Evolutionary conservation across 2,888 invertebrate genomes (phyloP).

Genomic region (Ormyrus pomaceus): DNA sequence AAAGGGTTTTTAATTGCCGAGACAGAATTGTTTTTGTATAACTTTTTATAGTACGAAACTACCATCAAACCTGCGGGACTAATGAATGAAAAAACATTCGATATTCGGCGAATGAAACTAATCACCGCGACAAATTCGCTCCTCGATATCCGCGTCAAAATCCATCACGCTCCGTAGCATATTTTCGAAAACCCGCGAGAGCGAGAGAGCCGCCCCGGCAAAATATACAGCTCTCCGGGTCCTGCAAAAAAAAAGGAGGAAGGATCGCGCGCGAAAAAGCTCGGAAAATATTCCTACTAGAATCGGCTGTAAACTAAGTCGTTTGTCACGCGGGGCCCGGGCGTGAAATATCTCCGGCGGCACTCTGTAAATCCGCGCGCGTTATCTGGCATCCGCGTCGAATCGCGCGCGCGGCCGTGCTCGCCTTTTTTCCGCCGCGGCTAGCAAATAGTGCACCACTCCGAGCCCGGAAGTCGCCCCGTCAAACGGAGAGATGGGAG

Average conservation of each 20-base stretch:
- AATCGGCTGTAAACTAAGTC: conserved; percentile 42
- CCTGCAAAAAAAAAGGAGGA: background rate
- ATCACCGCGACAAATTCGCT: no score
- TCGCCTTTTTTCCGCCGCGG: background rate
- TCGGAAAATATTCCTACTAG: background rate
- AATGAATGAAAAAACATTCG: no score
- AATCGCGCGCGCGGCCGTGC: background rate
- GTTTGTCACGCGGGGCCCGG: conserved; percentile 22
- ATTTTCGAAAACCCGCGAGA: conserved; percentile 21
- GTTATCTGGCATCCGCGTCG: conserved; percentile 24
- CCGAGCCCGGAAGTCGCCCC: background rate
- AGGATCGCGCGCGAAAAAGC: background rate
- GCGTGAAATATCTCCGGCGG: conserved; percentile 45
- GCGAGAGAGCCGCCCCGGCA: background rate
- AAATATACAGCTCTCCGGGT: background rate
- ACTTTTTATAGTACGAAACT: no score
- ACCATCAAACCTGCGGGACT: no score
- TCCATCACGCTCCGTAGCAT: conserved; percentile 16
- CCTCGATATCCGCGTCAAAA: background rate
- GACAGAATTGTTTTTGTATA: no score
- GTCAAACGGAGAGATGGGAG: conserved; percentile 35
- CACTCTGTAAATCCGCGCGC: conserved; percentile 22
- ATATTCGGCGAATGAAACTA: no score
- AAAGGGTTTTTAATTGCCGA: no score
- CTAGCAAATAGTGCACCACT: conserved; percentile 22